These are phyloP conservation scores for Tetrax tetrax DNA, from an alignment of 2,113 vertebrate species.

Conservation along the genomic window DNA sequence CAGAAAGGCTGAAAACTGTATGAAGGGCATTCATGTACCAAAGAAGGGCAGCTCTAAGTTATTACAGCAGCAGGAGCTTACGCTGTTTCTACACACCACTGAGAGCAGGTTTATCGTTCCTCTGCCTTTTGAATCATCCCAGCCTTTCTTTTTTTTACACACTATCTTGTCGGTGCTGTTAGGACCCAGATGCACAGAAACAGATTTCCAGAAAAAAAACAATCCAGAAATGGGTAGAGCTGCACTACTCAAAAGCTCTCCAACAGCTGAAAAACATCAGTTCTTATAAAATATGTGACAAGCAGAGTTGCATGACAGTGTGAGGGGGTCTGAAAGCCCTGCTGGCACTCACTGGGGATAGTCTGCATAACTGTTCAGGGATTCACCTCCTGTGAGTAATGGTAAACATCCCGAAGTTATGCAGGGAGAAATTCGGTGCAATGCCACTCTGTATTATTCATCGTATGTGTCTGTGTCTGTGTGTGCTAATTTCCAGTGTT, in stretches of 20 bases:
- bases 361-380: slow-evolving; percentile 49
- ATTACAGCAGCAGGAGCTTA: background rate
- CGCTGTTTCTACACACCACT: fast-evolving
- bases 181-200: background rate
- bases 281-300: background rate
- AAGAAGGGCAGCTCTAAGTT: background rate
- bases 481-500: background rate
- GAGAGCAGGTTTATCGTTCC: background rate
- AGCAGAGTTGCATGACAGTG: background rate
- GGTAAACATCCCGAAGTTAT: background rate
- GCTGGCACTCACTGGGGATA: slow-evolving; percentile 1
- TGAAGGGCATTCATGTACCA: background rate
- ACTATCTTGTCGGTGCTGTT: background rate
- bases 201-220: background rate
- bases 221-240: background rate
- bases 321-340: background rate
- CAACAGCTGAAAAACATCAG: slow-evolving; percentile 31
- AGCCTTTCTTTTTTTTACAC: background rate
- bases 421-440: background rate
- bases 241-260: background rate
- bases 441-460: slow-evolving; percentile 2
- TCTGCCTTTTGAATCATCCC: background rate
- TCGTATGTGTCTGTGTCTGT: background rate
- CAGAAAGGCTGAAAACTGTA: background rate
- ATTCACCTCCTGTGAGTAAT: slow-evolving; percentile 69